These are phyloP conservation scores for Acanthis flammea DNA, from an alignment of 2,797 vertebrate species.

Conservation along the genomic window DNA sequence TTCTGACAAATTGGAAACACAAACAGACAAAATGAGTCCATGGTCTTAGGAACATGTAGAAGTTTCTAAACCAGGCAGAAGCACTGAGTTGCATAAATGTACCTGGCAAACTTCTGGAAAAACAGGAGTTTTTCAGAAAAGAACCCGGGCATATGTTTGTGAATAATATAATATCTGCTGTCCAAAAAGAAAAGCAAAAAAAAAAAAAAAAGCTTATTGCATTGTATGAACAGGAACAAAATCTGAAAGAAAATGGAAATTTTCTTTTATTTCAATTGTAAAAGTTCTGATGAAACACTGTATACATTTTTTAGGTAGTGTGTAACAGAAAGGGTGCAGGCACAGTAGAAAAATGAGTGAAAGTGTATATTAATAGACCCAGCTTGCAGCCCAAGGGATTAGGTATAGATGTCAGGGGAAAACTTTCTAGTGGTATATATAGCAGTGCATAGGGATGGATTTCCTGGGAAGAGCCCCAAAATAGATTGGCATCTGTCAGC, in stretches of 20 bases:
- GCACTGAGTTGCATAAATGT: not conserved
- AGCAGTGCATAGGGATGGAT: not conserved
- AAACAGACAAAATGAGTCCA: not conserved
- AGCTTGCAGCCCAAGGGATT: not conserved
- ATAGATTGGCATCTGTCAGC: constrained; percentile 2
- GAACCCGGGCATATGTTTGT: not conserved
- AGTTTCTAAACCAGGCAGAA: not conserved
- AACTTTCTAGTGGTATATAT: not conserved
- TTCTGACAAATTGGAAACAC: not conserved
- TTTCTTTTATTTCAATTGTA: not conserved
- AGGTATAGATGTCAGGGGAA: not conserved
- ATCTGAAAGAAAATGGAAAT: not conserved
- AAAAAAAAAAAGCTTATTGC: not conserved
- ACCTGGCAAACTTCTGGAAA: not conserved
- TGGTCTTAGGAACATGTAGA: not conserved
- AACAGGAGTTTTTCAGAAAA: not conserved
- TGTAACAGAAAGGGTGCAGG: not conserved
- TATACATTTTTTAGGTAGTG: not conserved
- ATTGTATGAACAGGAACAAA: not conserved
- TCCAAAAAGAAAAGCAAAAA: not conserved
- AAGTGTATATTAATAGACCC: not conserved
- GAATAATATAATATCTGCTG: not conserved
- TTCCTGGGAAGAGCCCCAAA: not conserved
- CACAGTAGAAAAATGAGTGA: not conserved
- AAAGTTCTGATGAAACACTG: not conserved